These are phyloP conservation scores for Diachasma alloeum DNA, from an alignment of 1,140 invertebrate genomes.

Conservation along the genomic window DNA sequence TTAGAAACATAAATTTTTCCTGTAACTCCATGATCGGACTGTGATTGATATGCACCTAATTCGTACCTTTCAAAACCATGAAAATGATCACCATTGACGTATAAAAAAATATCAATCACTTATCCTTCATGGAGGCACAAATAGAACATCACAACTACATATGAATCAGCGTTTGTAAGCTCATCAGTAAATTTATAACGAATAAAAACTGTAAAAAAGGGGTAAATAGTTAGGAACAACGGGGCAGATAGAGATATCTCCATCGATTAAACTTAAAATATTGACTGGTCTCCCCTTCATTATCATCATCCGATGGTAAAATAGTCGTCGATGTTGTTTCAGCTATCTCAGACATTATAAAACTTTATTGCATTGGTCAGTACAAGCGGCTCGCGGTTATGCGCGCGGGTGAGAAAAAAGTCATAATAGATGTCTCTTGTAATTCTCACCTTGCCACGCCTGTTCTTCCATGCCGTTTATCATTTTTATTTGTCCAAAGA, in stretches of 20 bases:
- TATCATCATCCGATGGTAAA: background rate
- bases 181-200: background rate
- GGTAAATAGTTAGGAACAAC: too few relatives aligned
- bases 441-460: conserved; percentile 58
- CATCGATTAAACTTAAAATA: background rate
- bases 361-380: conserved; percentile 31
- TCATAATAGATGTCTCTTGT: conserved; percentile 37
- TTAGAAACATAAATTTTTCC: background rate
- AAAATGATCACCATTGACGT: background rate
- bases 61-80: background rate
- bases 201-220: too few relatives aligned
- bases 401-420: too few relatives aligned
- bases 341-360: background rate
- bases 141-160: background rate
- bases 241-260: background rate
- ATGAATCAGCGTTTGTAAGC: background rate
- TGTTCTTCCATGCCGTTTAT: conserved; percentile 9
- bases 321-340: background rate
- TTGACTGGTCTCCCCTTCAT: too few relatives aligned
- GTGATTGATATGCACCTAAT: too few relatives aligned
- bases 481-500: background rate
- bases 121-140: background rate
- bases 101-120: background rate
- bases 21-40: background rate
- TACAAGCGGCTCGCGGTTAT: too few relatives aligned